Conservation (phyloP, 2,113 vertebrate genomes). For the Psophia crepitans region DNA sequence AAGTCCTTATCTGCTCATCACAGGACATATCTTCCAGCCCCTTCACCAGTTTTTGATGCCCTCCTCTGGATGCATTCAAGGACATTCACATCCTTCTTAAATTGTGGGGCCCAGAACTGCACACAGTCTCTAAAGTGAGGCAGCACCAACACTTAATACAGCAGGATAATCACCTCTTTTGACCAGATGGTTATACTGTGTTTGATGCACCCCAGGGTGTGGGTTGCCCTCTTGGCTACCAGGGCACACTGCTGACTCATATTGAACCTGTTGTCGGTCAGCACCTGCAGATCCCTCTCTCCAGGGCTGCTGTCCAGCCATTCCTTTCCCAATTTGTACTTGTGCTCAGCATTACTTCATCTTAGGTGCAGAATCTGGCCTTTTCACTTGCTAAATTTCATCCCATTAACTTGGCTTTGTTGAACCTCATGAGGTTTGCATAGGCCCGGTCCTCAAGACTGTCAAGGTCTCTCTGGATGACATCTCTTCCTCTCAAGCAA, state of each 20-base stretch:
- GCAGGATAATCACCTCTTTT: neutral
- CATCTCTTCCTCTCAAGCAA: neutral
- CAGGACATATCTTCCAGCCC: too few relatives aligned
- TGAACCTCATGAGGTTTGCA: neutral
- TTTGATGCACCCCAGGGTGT: neutral
- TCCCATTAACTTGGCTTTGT: neutral
- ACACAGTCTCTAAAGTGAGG: neutral
- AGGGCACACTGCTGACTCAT: neutral
- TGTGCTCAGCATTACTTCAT: neutral
- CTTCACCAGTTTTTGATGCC: too few relatives aligned
- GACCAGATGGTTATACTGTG: neutral
- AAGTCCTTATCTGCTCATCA: too few relatives aligned
- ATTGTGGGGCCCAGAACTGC: neutral
- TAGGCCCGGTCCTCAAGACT: too few relatives aligned
- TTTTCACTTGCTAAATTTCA: neutral
- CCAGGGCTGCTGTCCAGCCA: neutral
- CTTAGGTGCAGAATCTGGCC: neutral
- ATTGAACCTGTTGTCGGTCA: neutral
- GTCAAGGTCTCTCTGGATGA: neutral
- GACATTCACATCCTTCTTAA: too few relatives aligned
- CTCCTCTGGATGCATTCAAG: too few relatives aligned
- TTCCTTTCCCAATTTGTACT: neutral
- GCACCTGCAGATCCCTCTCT: neutral
- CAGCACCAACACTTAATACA: neutral
- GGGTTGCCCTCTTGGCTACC: neutral